Base-by-base conservation (phyloP, 2,888 invertebrate species). In the Octonoba sinensis region DNA sequence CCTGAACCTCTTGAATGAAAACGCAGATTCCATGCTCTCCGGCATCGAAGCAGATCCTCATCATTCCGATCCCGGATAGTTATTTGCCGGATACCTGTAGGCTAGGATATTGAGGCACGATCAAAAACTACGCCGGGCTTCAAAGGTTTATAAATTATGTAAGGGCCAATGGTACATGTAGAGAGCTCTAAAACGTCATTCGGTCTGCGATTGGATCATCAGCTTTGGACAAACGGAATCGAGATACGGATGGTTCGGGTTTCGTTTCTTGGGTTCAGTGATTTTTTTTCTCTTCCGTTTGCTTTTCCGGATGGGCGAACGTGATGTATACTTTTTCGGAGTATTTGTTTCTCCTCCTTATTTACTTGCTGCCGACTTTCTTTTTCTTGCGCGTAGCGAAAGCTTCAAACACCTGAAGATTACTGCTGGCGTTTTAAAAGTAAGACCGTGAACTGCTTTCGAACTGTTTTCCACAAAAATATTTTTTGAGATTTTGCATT, bases 141-240 rank as follows among this genome's bases (percentile, higher is more conserved):
- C 64, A 77, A 77, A 77, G 76, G 51, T 64, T 22, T n/a, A 46
- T 77, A 70, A 77, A 77, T 77, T 77, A 77, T 77, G 76, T 77
- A 77, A 15, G 62, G 54, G 27, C 51, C 8, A 46, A 18, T 18
- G 20, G 36, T 59, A 47, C 51, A 46, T 22, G 64, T 70, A 70
- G 46, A 27, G n/a, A 51, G 27, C 62, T 57, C 67, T 75, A 59
- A 67, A 67, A 66, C 36, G 67, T 66, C 74, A 51, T 54, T 60
- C 54, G 65, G 47, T 46, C 70, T 77, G 20, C 47, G 69, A 77
- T 77, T 77, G 69, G 76, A 77, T 77, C 76, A 77, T 75, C 70
- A 77, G 62, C 67, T 75, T 67, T 51, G 67, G 67, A 75, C 76
- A 70, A 70, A 56, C 76, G 70, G 70, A 60, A 60, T 51, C 57